Conservation (phyloP, 2,113 vertebrate genomes). For the Pagrus major region DNA sequence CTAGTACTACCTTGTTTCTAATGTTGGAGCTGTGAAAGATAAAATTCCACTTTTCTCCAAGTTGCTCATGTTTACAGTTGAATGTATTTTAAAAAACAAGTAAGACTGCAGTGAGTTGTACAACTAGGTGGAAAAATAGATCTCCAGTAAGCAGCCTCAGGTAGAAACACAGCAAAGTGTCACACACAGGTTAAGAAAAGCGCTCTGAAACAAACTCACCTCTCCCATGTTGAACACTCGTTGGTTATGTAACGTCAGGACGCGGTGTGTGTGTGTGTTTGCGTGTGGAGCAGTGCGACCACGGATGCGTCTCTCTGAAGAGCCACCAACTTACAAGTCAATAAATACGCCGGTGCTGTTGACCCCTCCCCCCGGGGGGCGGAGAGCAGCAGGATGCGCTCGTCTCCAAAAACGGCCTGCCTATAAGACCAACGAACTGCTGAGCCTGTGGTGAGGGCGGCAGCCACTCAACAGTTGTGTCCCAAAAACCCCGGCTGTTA, state of each 20-base stretch:
- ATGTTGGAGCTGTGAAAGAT: background rate
- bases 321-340: no score
- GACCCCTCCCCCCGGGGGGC: conserved; percentile 47
- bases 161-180: background rate
- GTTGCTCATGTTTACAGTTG: background rate
- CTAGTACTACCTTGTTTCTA: background rate
- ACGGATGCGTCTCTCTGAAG: no score
- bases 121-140: background rate
- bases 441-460: background rate
- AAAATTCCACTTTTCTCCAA: background rate
- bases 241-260: background rate
- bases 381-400: background rate
- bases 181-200: background rate
- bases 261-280: background rate
- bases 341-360: conserved; percentile 34
- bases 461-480: conserved; percentile 10
- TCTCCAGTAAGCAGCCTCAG: background rate
- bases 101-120: background rate
- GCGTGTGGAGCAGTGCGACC: background rate
- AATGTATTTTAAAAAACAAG: background rate
- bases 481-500: background rate
- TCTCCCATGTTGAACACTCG: conserved; percentile 24
- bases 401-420: conserved; percentile 52
- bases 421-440: conserved; percentile 51
- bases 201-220: conserved; percentile 44